phyloP scores from a whole-genome alignment of 2,113 vertebrate genomes.

The Rhinoderma darwinii region DNA sequence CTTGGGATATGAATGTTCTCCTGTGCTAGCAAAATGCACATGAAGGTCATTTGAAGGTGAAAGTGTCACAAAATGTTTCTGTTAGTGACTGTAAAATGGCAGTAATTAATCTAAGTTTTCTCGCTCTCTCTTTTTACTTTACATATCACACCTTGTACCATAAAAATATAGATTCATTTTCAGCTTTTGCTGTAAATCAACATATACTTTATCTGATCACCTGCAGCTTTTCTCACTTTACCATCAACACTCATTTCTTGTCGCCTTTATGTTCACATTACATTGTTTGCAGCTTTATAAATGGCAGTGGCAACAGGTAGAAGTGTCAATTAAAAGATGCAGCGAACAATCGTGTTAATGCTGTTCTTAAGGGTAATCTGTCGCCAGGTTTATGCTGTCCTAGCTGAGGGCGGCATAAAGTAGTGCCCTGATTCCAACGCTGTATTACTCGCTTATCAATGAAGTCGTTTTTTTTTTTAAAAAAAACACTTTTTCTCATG shows the following conservation, averaged over 20 bases:
- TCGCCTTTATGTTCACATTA: slow-evolving; percentile 27
- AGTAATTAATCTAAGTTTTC: neutral
- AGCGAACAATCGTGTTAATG: slow-evolving; percentile 1
- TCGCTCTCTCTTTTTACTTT: neutral
- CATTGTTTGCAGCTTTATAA: slow-evolving; percentile 28
- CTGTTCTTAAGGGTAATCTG: neutral
- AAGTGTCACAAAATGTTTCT: neutral
- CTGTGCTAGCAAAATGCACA: neutral
- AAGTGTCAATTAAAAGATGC: slow-evolving; percentile 46
- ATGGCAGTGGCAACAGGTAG: slow-evolving; percentile 8
- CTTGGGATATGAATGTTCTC: neutral
- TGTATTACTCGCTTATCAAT: no score
- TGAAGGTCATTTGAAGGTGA: neutral
- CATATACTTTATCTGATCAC: neutral
- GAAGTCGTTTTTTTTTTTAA: no score
- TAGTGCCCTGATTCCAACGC: no score
- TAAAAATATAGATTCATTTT: neutral
- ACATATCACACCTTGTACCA: neutral
- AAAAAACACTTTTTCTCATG: no score
- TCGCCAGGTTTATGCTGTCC: no score
- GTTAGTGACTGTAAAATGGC: neutral
- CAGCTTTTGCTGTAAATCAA: neutral
- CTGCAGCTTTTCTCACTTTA: slow-evolving; percentile 45
- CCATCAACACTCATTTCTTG: slow-evolving; percentile 40
- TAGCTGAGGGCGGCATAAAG: no score